These are phyloP conservation scores for Morpho achilles DNA, from an alignment of 2,888 invertebrate species.

Conservation along the genomic window DNA sequence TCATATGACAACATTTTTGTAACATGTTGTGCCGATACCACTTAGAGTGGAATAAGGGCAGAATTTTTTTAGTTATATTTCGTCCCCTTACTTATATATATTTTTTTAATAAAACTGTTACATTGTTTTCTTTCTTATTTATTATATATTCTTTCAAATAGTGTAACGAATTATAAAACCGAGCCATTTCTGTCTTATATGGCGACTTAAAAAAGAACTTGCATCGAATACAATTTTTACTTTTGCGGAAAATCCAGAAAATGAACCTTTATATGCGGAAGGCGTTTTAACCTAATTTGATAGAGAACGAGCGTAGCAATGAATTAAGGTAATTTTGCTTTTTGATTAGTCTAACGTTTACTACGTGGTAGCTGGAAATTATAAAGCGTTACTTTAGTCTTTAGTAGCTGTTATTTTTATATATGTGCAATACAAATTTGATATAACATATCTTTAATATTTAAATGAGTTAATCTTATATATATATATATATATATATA, in stretches of 20 bases:
- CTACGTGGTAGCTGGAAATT: slow-evolving; percentile 7
- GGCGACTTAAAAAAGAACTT: slow-evolving; percentile 14
- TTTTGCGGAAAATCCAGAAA: slow-evolving; percentile 16
- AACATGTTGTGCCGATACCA: too few relatives aligned
- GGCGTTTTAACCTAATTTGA: slow-evolving; percentile 25
- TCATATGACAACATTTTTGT: too few relatives aligned
- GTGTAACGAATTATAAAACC: not conserved
- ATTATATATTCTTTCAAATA: too few relatives aligned
- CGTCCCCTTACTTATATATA: too few relatives aligned
- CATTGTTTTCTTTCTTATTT: too few relatives aligned
- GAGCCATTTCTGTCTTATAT: slow-evolving; percentile 8
- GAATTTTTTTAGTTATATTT: too few relatives aligned
- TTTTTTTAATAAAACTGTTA: too few relatives aligned
- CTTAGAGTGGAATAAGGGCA: too few relatives aligned
- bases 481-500: too few relatives aligned
- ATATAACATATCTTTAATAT: too few relatives aligned
- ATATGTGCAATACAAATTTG: not conserved
- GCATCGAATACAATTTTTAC: slow-evolving; percentile 11
- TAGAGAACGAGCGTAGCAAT: slow-evolving; percentile 17
- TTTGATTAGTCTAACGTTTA: slow-evolving; percentile 6
- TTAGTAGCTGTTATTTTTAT: not conserved
- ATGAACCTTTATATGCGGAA: slow-evolving; percentile 18
- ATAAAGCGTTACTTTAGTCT: not conserved
- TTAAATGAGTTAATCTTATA: too few relatives aligned
- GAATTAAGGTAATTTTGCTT: slow-evolving; percentile 16